Percentiles rank a stretch among this genome's conserved stretches.
phyloP scores from a whole-genome alignment of 2,888 invertebrate species.

The Acleris sparsana region DNA sequence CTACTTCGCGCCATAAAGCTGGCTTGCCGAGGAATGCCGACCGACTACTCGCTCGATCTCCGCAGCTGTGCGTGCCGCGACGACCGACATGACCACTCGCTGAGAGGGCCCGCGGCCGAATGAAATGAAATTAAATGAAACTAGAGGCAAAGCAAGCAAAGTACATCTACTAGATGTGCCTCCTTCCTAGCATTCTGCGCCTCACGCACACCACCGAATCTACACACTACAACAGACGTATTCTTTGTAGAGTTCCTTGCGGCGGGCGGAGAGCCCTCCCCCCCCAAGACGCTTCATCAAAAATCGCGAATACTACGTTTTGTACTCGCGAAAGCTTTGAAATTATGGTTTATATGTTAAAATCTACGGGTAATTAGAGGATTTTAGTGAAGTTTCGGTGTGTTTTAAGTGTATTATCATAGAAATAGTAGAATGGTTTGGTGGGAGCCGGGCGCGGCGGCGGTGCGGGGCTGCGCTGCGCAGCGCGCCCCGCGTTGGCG shows the following conservation, averaged over 20 bases:
- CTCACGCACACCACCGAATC: constrained; percentile 56
- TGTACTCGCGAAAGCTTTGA: constrained; percentile 33
- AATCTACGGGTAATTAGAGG: not conserved
- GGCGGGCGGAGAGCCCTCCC: constrained; percentile 52
- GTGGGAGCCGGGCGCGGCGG: constrained; percentile 63
- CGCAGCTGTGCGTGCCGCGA: constrained; percentile 52
- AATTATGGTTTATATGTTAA: constrained; percentile 30
- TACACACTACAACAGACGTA: constrained; percentile 43
- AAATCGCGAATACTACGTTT: constrained; percentile 40
- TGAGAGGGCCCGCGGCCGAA: constrained; percentile 34
- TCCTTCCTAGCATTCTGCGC: constrained; percentile 44
- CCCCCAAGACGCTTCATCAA: constrained; percentile 56
- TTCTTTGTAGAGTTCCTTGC: constrained; percentile 63
- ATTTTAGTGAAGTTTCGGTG: constrained; percentile 15
- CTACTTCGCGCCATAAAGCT: constrained; percentile 75
- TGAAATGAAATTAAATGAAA: constrained; percentile 19
- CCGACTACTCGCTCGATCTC: constrained; percentile 61
- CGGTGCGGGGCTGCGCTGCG: constrained; percentile 49
- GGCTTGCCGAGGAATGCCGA: constrained; percentile 72
- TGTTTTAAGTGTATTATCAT: constrained; percentile 66
- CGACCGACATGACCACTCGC: constrained; percentile 56
- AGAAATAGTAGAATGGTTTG: constrained; percentile 74
- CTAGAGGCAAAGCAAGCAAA: constrained; percentile 3
- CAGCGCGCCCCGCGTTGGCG: constrained; percentile 53
- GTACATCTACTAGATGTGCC: constrained; percentile 19